These are phyloP conservation scores for Cheilosia urbana DNA, from an alignment of 2,888 invertebrate species.

Conservation along the genomic window DNA sequence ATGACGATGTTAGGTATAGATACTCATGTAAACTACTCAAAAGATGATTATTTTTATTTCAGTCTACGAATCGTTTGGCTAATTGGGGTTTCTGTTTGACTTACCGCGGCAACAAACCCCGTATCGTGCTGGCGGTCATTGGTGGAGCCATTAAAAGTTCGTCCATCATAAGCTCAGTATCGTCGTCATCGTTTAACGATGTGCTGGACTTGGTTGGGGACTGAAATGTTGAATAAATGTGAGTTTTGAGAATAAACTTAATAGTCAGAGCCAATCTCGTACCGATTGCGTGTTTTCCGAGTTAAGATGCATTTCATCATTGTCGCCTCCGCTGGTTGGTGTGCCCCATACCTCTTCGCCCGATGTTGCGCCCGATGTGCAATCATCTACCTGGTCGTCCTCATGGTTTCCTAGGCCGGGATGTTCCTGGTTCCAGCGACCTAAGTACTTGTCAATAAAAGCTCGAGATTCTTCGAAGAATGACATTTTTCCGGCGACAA, in stretches of 20 bases:
- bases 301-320: constrained; percentile 89
- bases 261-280: constrained; percentile 78
- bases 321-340: constrained; percentile 92
- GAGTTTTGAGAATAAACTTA: constrained; percentile 7
- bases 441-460: constrained; percentile 84
- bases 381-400: constrained; percentile 89
- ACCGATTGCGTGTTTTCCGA: constrained; percentile 89
- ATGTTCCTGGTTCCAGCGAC: constrained; percentile 85
- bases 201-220: constrained; percentile 87
- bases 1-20: constrained; percentile 1
- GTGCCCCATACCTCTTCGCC: constrained; percentile 96
- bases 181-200: constrained; percentile 89
- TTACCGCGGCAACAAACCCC: constrained; percentile 89
- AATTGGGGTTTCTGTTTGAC: constrained; percentile 33
- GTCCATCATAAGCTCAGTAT: constrained; percentile 92
- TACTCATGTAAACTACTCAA: constrained; percentile 20
- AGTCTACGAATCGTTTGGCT: not conserved
- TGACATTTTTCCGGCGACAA: constrained; percentile 92
- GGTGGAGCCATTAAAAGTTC: constrained; percentile 91
- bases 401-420: constrained; percentile 60
- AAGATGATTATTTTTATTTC: not conserved
- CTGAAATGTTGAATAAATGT: constrained; percentile 81
- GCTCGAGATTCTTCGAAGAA: constrained; percentile 87
- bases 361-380: constrained; percentile 92
- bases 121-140: constrained; percentile 88